Evolutionary conservation across 2,888 invertebrate genomes (phyloP).

Genomic region (Microplitis manilae): DNA sequence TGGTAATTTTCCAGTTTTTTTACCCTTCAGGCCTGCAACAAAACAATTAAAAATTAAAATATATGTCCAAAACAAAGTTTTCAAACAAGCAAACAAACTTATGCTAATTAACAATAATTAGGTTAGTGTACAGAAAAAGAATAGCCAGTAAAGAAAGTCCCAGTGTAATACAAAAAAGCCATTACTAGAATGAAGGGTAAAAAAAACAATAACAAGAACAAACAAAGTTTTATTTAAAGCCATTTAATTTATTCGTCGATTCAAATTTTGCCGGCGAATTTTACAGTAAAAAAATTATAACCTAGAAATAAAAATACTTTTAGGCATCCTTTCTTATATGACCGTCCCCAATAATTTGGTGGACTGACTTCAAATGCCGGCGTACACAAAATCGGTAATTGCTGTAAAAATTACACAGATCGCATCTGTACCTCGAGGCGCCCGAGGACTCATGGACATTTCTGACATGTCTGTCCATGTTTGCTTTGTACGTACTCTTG

Average conservation of each 20-base stretch:
- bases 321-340: slow-evolving; percentile 7
- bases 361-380: slow-evolving; percentile 64
- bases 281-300: neutral
- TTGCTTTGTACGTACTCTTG: slow-evolving; percentile 49
- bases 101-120: too few species aligned
- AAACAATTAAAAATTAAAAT: too few species aligned
- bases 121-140: too few species aligned
- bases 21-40: too few species aligned
- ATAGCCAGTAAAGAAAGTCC: too few species aligned
- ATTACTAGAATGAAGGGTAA: too few species aligned
- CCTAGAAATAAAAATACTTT: neutral
- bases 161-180: too few species aligned
- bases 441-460: slow-evolving; percentile 55
- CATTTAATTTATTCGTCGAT: too few species aligned
- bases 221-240: neutral
- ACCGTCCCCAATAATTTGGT: slow-evolving; percentile 44
- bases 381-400: slow-evolving; percentile 66
- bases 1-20: too few species aligned
- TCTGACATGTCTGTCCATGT: slow-evolving; percentile 47
- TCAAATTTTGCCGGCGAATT: neutral
- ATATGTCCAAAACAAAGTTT: too few species aligned
- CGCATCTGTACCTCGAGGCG: slow-evolving; percentile 57
- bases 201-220: neutral
- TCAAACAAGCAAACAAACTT: too few species aligned
- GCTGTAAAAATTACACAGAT: slow-evolving; percentile 64